phyloP scores from a whole-genome alignment of 2,888 invertebrate genomes.

The Drosophila yooni region DNA sequence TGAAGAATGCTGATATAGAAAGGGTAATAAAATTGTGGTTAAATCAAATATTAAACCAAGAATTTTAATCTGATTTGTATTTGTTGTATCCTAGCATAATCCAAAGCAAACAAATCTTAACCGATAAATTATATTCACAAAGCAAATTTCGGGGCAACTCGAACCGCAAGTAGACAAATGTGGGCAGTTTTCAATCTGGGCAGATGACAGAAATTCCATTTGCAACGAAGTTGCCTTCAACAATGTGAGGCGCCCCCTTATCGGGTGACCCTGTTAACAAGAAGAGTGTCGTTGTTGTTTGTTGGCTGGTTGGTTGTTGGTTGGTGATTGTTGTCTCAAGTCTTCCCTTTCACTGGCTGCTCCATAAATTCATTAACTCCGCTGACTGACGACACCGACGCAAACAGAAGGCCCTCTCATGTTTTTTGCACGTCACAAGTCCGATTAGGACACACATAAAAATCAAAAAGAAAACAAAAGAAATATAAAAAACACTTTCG shows the following conservation, averaged over 20 bases:
- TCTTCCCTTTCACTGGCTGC: constrained; percentile 21
- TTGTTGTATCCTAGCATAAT: neutral
- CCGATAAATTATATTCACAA: constrained; percentile 22
- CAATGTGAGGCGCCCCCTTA: constrained; percentile 38
- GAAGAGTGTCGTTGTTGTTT: constrained; percentile 1
- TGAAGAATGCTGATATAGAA: neutral
- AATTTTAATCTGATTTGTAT: neutral
- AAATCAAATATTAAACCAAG: neutral
- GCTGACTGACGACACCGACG: constrained; percentile 52
- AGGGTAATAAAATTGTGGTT: neutral
- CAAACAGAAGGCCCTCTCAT: constrained; percentile 26
- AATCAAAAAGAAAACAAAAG: constrained; percentile 47
- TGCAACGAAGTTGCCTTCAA: constrained; percentile 59
- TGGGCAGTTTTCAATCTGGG: constrained; percentile 7
- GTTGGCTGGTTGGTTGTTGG: neutral
- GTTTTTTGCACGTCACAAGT: constrained; percentile 71
- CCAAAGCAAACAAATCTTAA: constrained; percentile 25
- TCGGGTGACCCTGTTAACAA: constrained; percentile 34
- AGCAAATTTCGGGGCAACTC: constrained; percentile 37
- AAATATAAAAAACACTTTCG: constrained; percentile 60
- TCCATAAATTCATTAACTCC: constrained; percentile 75
- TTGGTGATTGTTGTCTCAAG: constrained; percentile 17
- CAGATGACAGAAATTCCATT: constrained; percentile 42
- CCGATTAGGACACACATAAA: neutral
- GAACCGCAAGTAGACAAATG: constrained; percentile 30